phyloP scores from a whole-genome alignment of 2,113 vertebrate genomes.

The Protobothrops flavoviridis region DNA sequence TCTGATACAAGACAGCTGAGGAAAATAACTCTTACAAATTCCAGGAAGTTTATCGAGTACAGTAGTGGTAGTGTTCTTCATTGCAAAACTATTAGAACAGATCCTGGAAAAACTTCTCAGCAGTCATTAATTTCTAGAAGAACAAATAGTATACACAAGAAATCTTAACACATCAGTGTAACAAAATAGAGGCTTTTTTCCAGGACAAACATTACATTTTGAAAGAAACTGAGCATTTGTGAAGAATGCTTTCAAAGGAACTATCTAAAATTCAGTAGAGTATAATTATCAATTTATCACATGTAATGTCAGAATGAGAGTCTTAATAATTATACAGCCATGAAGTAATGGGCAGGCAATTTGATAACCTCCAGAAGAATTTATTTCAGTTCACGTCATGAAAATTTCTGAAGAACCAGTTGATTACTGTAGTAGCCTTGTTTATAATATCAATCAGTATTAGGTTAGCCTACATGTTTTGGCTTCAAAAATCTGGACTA shows the following conservation, averaged over 20 bases:
- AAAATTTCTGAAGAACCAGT: background rate
- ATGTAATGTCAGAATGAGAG: no score
- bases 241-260: background rate
- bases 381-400: background rate
- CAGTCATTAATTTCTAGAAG: background rate
- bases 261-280: background rate
- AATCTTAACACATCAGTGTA: background rate
- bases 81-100: background rate
- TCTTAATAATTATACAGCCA: background rate
- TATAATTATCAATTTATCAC: background rate
- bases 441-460: background rate
- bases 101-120: background rate
- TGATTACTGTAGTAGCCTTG: background rate
- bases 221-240: background rate
- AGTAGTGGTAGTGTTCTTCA: background rate
- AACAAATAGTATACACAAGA: background rate
- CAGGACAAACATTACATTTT: background rate
- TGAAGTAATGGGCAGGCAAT: background rate
- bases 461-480: background rate
- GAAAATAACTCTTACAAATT: conserved; percentile 25
- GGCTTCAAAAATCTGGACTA: background rate
- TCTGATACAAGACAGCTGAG: conserved; percentile 18
- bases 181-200: background rate
- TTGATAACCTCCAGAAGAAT: background rate
- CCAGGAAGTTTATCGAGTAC: background rate